Evolutionary conservation across 2,888 invertebrate species (phyloP), one percentile per base, ranked within the genome.

Genomic region (Lucinisca nassula): DNA sequence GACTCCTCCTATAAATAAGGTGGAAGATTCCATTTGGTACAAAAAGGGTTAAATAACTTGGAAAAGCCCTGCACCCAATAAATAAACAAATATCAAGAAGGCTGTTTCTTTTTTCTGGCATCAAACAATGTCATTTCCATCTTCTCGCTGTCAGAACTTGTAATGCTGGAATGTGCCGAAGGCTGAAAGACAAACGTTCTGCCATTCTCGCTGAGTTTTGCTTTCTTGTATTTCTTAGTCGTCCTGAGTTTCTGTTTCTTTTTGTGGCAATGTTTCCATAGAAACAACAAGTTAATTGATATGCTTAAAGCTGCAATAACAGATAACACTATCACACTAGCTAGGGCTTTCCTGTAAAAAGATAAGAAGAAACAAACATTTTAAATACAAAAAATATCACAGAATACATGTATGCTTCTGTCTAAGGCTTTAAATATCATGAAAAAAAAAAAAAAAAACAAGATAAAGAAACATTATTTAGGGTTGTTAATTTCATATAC

Each of bases 241-340:
- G n/a, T n/a, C 30, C 61, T 78, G 32, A 21, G 38, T 67, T 82
- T 86, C 1, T 73, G 74, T 49, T 76, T 72, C 27, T 67, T 79
- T 55, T 85, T 88, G 55, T 82, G 80, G 73, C 88, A 87, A 32
- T 90, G 86, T 86, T 90, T 87, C 81, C 90, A 93, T 0, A 92
- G 58, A 49, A 93, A 82, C 12, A 91, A 38, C 30, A 93, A 85
- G 80, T 94, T 94, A 30, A 93, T 58, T 37, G 90, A 77, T 35
- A 92, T 75, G 79, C 92, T 93, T n/a, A 90, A n/a, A 40, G 90
- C 83, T 38, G 92, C 84, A 32, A 93, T 85, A 32, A 92, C 81
- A 32, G 91, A 88, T 21, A 92, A 61, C 24, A 90, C 72, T 32
- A 90, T 87, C 37, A 92, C 84, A 81, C 83, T 83, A 3, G 92